Base-by-base conservation (phyloP, 2,888 invertebrate genomes). In the Dichetophora obliterata region DNA sequence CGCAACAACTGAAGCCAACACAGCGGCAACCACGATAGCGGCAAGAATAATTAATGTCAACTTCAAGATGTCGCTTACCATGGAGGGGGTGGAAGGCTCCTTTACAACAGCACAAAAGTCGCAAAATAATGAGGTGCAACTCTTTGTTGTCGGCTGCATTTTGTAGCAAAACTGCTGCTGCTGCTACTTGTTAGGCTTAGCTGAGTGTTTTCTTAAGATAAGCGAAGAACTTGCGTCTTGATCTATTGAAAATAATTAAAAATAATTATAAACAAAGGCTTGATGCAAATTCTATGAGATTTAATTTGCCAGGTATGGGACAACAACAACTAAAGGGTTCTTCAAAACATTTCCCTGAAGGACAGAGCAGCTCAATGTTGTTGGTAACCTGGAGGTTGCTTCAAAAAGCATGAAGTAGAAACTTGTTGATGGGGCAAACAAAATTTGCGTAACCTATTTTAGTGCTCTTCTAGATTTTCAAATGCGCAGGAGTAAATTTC, bases 91-190 rank as follows among this genome's bases (percentile, higher is more conserved):
- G 48, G 66, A 19, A 0, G n/a, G 50, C 14, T 24, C 43, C 48
- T 37, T 24, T 50, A n/a, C 19, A 14, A 31, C 16, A 57, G 37
- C 43, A 27, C n/a, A 19, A 71, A 71, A 71, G 71, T 43, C 43
- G 8, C 22, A 27, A 71, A 71, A 71, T 59, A 71, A 71, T 71
- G 71, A 71, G 59, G 37, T 59, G 71, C 71, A 71, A 71, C 43
- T 37, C 52, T 71, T 43, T 59, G 37, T 37, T 71, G 57, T 24
- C 14, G 31, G 70, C 27, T 52, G 70, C 54, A 1, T 2, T 54
- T 52, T 52, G 5, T 11, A 48, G 19, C 11, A 22, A 31, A 43
- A 8, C n/a, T 66, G 14, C 24, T 14, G 14, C n/a, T 22, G n/a
- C 5, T 37, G 43, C 22, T 66, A 27, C 27, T 68, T 68, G 3